Conservation (phyloP, 2,113 vertebrate species). For the Microtus richardsoni region DNA sequence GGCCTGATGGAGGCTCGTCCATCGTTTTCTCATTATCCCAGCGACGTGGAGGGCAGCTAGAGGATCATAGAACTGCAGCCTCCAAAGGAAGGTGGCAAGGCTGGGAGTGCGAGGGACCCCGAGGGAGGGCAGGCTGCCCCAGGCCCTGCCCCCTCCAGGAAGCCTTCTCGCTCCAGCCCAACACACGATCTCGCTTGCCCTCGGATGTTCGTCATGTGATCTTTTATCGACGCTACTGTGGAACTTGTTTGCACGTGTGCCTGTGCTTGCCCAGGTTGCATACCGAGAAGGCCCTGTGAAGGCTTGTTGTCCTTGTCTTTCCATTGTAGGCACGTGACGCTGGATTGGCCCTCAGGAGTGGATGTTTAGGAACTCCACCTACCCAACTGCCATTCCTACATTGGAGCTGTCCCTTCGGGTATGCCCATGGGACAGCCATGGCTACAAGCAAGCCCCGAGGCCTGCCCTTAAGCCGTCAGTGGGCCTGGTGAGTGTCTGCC, state of each 20-base stretch:
- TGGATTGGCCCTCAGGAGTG: accelerated
- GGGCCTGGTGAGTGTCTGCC: not conserved
- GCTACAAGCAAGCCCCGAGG: not conserved
- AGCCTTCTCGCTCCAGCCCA: not conserved
- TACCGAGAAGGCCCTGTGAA: accelerated
- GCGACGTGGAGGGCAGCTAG: accelerated
- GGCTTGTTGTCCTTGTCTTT: not conserved
- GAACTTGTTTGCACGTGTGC: accelerated
- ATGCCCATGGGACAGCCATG: not conserved
- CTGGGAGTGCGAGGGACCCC: not conserved
- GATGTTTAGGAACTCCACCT: not conserved
- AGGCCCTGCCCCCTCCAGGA: slow-evolving; percentile 48
- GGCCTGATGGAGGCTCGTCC: not conserved
- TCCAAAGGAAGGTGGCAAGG: not conserved
- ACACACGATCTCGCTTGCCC: not conserved
- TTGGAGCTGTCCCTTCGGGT: not conserved
- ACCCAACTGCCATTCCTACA: not conserved
- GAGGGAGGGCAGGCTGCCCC: not conserved
- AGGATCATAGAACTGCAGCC: accelerated
- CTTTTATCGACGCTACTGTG: accelerated
- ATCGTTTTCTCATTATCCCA: not conserved
- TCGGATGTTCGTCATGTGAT: not conserved
- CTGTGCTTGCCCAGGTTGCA: accelerated
- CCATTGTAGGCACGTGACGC: not conserved
- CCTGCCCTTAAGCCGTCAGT: accelerated